A percentile compares a stretch with the other conserved stretches of the same genome.
Evolutionary conservation across 2,888 invertebrate genomes (phyloP).

Genomic region (Pyrrhosoma nymphula): DNA sequence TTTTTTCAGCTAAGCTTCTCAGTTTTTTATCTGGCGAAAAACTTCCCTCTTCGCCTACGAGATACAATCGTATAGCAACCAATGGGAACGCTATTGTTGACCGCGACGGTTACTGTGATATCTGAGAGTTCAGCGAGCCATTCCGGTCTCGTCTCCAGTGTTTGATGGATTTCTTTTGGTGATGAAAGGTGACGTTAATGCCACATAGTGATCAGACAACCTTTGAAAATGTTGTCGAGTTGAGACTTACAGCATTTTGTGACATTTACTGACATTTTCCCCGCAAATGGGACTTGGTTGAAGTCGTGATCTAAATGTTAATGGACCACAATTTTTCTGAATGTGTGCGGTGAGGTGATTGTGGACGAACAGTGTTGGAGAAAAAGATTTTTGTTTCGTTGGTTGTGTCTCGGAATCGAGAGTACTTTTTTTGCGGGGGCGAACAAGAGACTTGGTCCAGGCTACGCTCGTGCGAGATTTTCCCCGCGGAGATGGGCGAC

Average conservation of each 20-base stretch:
- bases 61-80: neutral
- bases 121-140: neutral
- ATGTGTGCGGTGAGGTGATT: conserved; percentile 32
- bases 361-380: neutral
- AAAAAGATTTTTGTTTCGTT: neutral
- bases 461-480: neutral
- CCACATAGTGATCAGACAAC: conserved; percentile 6
- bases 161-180: neutral
- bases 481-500: conserved; percentile 25
- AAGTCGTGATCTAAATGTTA: neutral
- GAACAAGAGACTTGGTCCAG: neutral
- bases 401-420: neutral
- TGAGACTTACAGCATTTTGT: neutral
- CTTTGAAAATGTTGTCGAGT: conserved; percentile 12
- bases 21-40: neutral
- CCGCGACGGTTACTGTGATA: neutral
- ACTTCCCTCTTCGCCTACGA: neutral
- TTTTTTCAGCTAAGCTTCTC: neutral
- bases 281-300: neutral
- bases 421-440: neutral
- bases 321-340: neutral
- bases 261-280: neutral
- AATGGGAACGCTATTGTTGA: neutral
- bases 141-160: neutral
- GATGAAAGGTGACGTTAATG: neutral